phyloP scores from a whole-genome alignment of 2,797 vertebrate species.

The Zenarchopterus dispar region DNA sequence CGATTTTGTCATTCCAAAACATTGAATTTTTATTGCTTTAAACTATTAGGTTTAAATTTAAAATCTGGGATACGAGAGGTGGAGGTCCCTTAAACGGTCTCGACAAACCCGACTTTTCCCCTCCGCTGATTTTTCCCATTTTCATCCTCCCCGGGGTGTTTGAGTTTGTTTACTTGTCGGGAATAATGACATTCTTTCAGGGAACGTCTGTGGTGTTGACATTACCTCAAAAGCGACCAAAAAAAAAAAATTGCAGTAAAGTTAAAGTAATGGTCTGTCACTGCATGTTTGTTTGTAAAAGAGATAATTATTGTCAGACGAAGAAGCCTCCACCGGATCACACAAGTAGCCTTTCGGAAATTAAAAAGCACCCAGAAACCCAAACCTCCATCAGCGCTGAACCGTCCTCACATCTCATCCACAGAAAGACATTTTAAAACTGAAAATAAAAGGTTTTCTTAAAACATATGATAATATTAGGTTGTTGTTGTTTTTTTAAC shows the following conservation, averaged over 20 bases:
- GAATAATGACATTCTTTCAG: slow-evolving; percentile 40
- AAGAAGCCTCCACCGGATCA: slow-evolving; percentile 50
- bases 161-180: slow-evolving; percentile 56
- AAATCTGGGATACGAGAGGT: too few species aligned
- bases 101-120: background rate
- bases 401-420: slow-evolving; percentile 31
- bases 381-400: slow-evolving; percentile 43
- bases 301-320: slow-evolving; percentile 72
- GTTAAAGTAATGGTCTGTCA: slow-evolving; percentile 70
- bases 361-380: slow-evolving; percentile 31
- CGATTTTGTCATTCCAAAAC: too few species aligned
- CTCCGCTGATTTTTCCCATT: background rate
- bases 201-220: slow-evolving; percentile 28
- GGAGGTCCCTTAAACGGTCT: background rate
- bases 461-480: slow-evolving; percentile 24
- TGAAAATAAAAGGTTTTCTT: slow-evolving; percentile 39
- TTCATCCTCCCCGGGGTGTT: background rate
- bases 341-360: slow-evolving; percentile 44
- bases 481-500: background rate
- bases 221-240: slow-evolving; percentile 37
- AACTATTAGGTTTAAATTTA: too few species aligned
- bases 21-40: too few species aligned
- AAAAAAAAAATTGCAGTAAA: slow-evolving; percentile 44
- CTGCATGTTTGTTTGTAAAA: slow-evolving; percentile 65
- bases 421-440: slow-evolving; percentile 50